These are phyloP conservation scores for Limosa lapponica DNA, from an alignment of 2,797 vertebrate genomes.

Conservation along the genomic window DNA sequence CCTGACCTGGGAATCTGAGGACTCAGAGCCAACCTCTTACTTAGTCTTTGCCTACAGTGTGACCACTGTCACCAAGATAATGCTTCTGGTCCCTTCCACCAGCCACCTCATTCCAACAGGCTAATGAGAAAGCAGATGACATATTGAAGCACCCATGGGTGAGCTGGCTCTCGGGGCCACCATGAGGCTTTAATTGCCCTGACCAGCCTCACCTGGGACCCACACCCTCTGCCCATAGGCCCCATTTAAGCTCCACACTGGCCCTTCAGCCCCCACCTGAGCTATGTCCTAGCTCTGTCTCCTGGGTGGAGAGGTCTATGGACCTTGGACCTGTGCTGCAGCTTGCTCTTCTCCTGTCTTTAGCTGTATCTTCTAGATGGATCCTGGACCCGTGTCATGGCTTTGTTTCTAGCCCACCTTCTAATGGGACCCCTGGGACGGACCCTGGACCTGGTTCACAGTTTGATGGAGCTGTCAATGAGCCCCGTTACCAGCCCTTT, in stretches of 20 bases:
- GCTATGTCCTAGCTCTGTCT: neutral
- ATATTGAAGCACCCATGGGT: fast-evolving
- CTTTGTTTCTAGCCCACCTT: neutral
- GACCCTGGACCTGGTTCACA: neutral
- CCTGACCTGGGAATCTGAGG: neutral
- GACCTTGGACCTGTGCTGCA: neutral
- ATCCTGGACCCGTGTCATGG: neutral
- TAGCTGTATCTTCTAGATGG: neutral
- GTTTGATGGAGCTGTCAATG: neutral
- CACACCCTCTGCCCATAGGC: neutral
- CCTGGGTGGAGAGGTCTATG: no score
- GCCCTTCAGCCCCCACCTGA: neutral
- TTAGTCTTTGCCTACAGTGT: neutral
- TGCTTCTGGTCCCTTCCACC: neutral
- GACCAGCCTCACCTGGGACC: neutral
- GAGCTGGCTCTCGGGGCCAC: neutral
- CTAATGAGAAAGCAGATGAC: neutral
- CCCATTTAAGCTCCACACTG: neutral
- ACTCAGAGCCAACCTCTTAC: neutral
- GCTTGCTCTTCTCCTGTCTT: neutral
- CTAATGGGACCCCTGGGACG: no score
- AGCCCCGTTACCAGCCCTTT: neutral
- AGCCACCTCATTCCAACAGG: no score
- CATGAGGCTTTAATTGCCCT: neutral
- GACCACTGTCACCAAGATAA: neutral